Conservation (phyloP, 2,113 vertebrate species). For the Sander vitreus region DNA sequence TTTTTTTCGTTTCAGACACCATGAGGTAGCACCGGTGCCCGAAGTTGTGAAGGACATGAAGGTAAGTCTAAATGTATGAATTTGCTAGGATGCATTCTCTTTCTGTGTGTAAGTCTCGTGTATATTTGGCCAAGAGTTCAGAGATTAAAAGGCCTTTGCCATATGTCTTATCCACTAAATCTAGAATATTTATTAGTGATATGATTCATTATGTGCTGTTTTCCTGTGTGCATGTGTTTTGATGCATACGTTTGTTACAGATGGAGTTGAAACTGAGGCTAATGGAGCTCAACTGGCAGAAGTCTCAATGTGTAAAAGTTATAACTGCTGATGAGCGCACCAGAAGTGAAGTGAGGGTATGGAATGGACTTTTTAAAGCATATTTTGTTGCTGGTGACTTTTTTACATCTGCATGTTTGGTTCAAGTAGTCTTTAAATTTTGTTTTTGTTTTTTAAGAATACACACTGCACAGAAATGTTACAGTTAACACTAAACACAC, state of each 20-base stretch:
- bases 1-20: slow-evolving; percentile 74
- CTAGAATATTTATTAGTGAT: not conserved
- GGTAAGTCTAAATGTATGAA: slow-evolving; percentile 50
- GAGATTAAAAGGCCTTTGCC: too few relatives aligned
- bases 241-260: slow-evolving; percentile 58
- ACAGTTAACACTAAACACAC: not conserved
- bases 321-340: slow-evolving; percentile 75
- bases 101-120: not conserved
- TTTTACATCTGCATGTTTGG: not conserved
- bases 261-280: slow-evolving; percentile 79
- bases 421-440: not conserved
- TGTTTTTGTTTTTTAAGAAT: too few relatives aligned
- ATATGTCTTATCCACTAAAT: not conserved
- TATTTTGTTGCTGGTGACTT: not conserved
- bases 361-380: not conserved
- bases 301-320: slow-evolving; percentile 77
- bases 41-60: slow-evolving; percentile 86
- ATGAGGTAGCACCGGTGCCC: slow-evolving; percentile 82
- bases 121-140: not conserved
- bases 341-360: slow-evolving; percentile 80
- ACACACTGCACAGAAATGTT: not conserved
- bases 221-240: not conserved
- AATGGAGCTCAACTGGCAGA: slow-evolving; percentile 83
- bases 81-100: not conserved
- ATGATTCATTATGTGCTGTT: not conserved